Base-by-base conservation (phyloP, 2,888 invertebrate genomes). In the Zaprionus lineosus region DNA sequence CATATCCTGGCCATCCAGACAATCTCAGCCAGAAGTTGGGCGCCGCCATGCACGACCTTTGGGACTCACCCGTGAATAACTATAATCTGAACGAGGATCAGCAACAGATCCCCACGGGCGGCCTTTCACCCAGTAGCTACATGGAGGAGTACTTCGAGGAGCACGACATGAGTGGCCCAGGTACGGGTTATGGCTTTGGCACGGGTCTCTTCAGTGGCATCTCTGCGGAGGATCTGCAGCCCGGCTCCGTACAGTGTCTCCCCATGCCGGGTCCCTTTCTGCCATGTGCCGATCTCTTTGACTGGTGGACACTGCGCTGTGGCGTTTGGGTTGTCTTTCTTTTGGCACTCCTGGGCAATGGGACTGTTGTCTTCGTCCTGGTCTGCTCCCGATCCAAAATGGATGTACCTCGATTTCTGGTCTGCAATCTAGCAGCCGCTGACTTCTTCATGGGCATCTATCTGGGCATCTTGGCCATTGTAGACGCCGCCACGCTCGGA, bases 391-490 rank as follows among this genome's bases (percentile, higher is more conserved):
- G 97, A 75, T 95, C 95, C 74, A 97, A 98, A 91, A 96, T 98
- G 93, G 98, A 98, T 90, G 98, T 98, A 24, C 98, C 98, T 1
- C 92, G 98, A 71, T 98, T 99, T 91, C 93, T 98, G 59, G 98
- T 99, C 56, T 97, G 98, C 89, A 99, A 99, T 91, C 92, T 99
- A 68, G 98, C 98, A 0, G 95, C 97, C 0, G 98, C 98, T 0
- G 98, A 99, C 91, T 96, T 99, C 90, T 97, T 97, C 90, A 98
- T 99, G 97, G 98, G 98, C 47, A 92, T 97, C 48, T 98, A 98
- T 90, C 91, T 98, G 63, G 98, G 97, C 0, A 94, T 98, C 83
- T 91, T 99, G 84, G 98, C 98, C 0, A 96, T 98, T 33, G 97
- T 98, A 44, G 99, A 99, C 90, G 98, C 97, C 0, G 96, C 96